Conservation (phyloP, 1,140 invertebrate genomes). For the Colletes gigas region DNA sequence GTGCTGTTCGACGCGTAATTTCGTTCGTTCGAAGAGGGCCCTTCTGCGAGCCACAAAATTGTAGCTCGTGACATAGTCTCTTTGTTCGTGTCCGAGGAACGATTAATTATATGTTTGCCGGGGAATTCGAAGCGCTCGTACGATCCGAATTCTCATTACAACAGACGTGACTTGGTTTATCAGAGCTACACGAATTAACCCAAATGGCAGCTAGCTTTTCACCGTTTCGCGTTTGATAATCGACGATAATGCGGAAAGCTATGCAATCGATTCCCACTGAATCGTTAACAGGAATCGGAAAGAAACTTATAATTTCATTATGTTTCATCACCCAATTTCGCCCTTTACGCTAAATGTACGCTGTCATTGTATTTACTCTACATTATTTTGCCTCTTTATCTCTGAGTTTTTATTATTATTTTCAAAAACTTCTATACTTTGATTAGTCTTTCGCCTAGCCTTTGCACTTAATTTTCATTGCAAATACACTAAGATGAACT, state of each 20-base stretch:
- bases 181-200: conserved; percentile 21
- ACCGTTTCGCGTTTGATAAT: not conserved
- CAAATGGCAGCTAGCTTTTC: not conserved
- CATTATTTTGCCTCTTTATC: too few species aligned
- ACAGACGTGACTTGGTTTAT: conserved; percentile 2
- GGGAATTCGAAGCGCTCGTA: conserved; percentile 9
- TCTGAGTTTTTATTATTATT: too few species aligned
- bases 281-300: too few species aligned
- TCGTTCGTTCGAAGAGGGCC: conserved; percentile 50
- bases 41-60: conserved; percentile 47
- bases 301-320: too few species aligned
- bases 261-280: not conserved
- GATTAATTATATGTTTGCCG: conserved; percentile 49
- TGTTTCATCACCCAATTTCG: too few species aligned
- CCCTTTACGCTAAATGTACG: too few species aligned
- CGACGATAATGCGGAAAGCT: not conserved
- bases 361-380: too few species aligned
- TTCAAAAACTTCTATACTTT: too few species aligned
- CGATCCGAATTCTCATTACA: conserved; percentile 4
- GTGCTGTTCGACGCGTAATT: conserved; percentile 70
- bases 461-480: too few species aligned
- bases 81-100: conserved; percentile 45
- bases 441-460: too few species aligned
- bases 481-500: too few species aligned
- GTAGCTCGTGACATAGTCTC: conserved; percentile 45